Conservation (phyloP, 1,140 invertebrate genomes). For the Plectrocnemia conspersa region DNA sequence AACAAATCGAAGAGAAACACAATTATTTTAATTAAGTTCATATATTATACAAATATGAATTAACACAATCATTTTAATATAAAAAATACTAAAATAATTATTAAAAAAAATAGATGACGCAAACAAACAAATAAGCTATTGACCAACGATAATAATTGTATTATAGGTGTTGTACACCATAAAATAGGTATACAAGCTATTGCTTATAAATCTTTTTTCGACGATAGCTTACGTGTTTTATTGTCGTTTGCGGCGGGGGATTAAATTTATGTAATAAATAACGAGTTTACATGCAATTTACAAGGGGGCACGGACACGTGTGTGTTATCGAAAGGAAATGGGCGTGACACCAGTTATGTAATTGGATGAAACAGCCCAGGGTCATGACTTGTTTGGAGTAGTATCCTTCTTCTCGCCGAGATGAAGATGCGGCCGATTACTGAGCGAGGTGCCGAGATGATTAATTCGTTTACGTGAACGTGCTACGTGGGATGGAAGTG, state of each 20-base stretch:
- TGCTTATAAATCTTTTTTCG: background rate
- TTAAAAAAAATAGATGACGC: no score
- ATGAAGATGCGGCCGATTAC: conserved; percentile 1
- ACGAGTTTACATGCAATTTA: no score
- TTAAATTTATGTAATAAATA: no score
- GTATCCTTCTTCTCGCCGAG: background rate
- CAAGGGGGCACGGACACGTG: conserved; percentile 1
- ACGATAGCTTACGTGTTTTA: background rate
- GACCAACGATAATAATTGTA: no score
- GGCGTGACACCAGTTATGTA: background rate
- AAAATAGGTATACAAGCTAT: background rate
- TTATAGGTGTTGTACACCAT: background rate
- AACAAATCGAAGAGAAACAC: no score
- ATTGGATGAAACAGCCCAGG: conserved; percentile 1
- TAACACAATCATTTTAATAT: no score
- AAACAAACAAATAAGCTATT: no score
- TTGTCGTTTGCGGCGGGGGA: background rate
- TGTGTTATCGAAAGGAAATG: background rate
- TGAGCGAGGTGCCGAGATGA: background rate
- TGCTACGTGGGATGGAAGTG: no score
- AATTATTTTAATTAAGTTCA: no score
- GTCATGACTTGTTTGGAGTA: conserved; percentile 1
- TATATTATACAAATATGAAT: no score
- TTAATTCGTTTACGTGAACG: conserved; percentile 1
- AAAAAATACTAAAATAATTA: no score